Percentiles rank a stretch among this genome's conserved stretches.
phyloP scores from a whole-genome alignment of 37 sponge, comb jelly and placozoan genomes.

The Eunapius fragilis region DNA sequence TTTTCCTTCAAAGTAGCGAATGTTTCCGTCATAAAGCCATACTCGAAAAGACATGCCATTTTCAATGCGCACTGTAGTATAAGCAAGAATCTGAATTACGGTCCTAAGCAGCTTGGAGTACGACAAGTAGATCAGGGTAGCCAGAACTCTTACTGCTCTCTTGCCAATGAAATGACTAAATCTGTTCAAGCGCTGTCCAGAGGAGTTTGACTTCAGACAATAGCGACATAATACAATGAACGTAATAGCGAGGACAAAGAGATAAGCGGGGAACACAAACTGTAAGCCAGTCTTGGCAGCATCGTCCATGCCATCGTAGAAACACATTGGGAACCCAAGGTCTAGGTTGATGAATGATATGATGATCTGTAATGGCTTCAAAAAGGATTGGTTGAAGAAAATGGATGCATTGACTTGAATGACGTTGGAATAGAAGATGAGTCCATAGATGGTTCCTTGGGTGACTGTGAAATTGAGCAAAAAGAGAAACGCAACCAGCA shows the following conservation, averaged over 20 bases:
- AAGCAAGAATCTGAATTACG: too few species aligned
- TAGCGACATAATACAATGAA: conserved; percentile 30
- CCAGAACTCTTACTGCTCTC: too few species aligned
- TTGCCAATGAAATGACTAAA: too few species aligned
- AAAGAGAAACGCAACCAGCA: conserved; percentile 41
- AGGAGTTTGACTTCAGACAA: too few species aligned
- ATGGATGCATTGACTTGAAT: conserved; percentile 29
- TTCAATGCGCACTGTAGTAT: too few species aligned
- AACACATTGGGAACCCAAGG: conserved; percentile 55
- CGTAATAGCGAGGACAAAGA: conserved; percentile 23
- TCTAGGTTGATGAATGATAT: conserved; percentile 56
- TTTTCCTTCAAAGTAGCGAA: too few species aligned
- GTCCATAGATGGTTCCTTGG: conserved; percentile 46
- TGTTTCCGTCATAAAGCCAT: too few species aligned
- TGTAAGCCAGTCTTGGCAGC: conserved; percentile 38
- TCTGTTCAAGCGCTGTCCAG: too few species aligned
- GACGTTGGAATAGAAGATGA: conserved; percentile 65
- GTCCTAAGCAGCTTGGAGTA: too few species aligned
- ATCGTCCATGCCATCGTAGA: conserved; percentile 69
- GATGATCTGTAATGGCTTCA: conserved; percentile 20
- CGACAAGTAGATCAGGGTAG: too few species aligned
- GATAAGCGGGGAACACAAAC: conserved; percentile 61
- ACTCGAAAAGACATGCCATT: too few species aligned
- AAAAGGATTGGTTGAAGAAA: not conserved
- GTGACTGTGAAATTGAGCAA: conserved; percentile 44